phyloP scores from a whole-genome alignment of 2,888 invertebrate genomes.

The Ormyrus nitidulus region DNA sequence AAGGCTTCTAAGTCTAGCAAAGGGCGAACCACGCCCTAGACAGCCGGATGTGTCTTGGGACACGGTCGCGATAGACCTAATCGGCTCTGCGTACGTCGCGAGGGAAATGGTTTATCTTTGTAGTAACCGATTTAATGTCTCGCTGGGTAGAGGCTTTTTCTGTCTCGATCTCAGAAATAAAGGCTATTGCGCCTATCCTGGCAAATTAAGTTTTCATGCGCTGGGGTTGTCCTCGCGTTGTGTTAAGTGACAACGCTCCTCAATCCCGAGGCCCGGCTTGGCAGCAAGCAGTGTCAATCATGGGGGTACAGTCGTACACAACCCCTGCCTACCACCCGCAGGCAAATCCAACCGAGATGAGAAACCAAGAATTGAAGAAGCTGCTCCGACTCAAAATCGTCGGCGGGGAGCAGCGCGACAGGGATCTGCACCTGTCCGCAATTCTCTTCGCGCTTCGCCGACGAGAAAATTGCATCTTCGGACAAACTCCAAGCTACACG shows the following conservation, averaged over 20 bases:
- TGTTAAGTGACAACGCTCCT: not conserved
- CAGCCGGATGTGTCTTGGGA: not conserved
- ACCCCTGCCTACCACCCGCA: conserved; percentile 5
- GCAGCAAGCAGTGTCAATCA: not conserved
- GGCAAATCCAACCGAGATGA: not conserved
- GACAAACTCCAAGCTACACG: not conserved
- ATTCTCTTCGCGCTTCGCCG: not conserved
- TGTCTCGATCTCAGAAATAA: not conserved
- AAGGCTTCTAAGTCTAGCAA: not conserved
- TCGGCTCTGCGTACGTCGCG: not conserved
- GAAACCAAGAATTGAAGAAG: conserved; percentile 1
- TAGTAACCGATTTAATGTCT: not conserved
- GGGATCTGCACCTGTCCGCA: not conserved
- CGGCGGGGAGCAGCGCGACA: not conserved
- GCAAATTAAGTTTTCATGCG: not conserved
- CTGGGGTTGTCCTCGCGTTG: not conserved
- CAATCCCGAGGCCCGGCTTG: not conserved
- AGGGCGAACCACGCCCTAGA: not conserved
- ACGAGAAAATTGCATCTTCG: not conserved
- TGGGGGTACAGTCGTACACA: not conserved
- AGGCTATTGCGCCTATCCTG: not conserved
- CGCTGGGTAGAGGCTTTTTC: not conserved
- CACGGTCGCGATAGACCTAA: not conserved
- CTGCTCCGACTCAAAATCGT: not conserved
- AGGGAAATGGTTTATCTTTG: not conserved